phyloP scores from a whole-genome alignment of 2,888 invertebrate genomes.

The Plebejus anna region DNA sequence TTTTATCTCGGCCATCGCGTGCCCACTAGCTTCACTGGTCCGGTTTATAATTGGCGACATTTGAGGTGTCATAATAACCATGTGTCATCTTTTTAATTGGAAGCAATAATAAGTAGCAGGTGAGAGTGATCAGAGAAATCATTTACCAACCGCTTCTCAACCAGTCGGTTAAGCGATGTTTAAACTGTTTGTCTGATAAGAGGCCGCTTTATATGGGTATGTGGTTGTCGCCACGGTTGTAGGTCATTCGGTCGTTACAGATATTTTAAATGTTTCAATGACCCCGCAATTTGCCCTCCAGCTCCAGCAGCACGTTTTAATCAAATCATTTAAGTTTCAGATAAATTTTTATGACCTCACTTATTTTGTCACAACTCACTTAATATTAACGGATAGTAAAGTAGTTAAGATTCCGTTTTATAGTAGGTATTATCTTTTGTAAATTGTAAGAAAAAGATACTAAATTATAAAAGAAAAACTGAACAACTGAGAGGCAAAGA shows the following conservation, averaged over 20 bases:
- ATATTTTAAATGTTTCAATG: constrained; percentile 12
- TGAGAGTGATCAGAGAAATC: constrained; percentile 17
- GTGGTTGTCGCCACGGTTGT: constrained; percentile 9
- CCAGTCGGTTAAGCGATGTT: constrained; percentile 7
- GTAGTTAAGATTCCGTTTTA: too few relatives aligned
- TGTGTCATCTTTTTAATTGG: constrained; percentile 59
- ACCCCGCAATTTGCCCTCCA: constrained; percentile 2
- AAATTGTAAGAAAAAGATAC: neutral
- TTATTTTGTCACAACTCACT: neutral
- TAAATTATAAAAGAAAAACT: neutral
- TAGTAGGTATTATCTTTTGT: too few relatives aligned
- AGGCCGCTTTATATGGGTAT: neutral
- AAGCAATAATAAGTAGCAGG: constrained; percentile 34
- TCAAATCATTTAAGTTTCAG: neutral
- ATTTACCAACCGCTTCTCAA: constrained; percentile 21
- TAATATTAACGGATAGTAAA: neutral
- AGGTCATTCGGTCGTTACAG: constrained; percentile 13
- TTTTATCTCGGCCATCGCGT: constrained; percentile 51
- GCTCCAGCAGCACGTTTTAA: neutral
- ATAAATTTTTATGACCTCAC: neutral
- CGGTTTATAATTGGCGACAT: constrained; percentile 58
- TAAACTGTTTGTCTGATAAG: constrained; percentile 14
- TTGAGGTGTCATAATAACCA: constrained; percentile 64
- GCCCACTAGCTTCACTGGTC: constrained; percentile 54
- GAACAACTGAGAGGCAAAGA: neutral